A percentile compares a stretch with the other conserved stretches of the same genome.
Conservation (phyloP, 2,113 vertebrate species). For the Pseudorasbora parva region DNA sequence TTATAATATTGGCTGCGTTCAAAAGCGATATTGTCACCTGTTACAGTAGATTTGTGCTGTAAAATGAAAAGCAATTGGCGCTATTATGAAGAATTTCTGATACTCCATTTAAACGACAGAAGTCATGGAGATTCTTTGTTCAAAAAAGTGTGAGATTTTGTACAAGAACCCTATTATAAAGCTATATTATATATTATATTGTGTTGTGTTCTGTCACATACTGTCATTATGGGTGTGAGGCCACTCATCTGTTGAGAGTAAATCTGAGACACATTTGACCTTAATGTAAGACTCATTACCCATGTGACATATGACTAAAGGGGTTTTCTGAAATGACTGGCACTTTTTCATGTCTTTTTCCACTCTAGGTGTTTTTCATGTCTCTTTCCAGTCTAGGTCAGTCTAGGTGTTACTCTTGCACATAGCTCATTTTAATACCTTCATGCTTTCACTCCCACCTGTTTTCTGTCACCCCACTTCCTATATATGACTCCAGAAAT, state of each 20-base stretch:
- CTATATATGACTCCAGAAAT: not conserved
- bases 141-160: not conserved
- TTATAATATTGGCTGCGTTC: no score
- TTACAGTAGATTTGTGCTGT: no score
- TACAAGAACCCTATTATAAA: no score
- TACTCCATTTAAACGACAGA: no score
- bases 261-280: slow-evolving; percentile 23
- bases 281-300: slow-evolving; percentile 28
- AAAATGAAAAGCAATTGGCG: no score
- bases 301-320: slow-evolving; percentile 3
- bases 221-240: slow-evolving; percentile 8
- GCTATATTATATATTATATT: no score
- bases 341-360: slow-evolving; percentile 26
- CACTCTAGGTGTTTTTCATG: no score
- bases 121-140: not conserved
- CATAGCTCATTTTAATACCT: not conserved
- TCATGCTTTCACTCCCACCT: slow-evolving; percentile 36
- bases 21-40: no score
- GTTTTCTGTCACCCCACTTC: slow-evolving; percentile 39
- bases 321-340: not conserved
- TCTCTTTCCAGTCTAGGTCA: not conserved
- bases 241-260: slow-evolving; percentile 3
- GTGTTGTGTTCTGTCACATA: slow-evolving; percentile 29
- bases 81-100: no score
- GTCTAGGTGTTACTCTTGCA: not conserved